Evolutionary conservation across 1,140 invertebrate genomes (phyloP), one percentile per base, ranked within the genome.

Genomic region (Macrobrachium nipponense): DNA sequence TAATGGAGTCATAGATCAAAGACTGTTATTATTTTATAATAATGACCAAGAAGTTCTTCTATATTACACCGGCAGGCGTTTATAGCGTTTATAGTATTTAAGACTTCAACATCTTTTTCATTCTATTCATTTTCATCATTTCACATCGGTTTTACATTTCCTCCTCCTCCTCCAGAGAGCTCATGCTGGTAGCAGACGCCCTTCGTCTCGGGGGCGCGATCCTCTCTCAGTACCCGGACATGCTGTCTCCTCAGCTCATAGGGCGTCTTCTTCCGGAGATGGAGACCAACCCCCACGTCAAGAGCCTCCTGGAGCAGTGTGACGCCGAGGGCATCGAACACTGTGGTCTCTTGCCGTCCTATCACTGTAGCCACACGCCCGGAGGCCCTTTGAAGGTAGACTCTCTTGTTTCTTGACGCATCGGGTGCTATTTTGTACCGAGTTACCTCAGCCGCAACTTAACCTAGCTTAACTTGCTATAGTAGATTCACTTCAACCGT

Each of bases 351-450:
- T 92, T 99, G 76, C 98, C 98, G 0, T 93, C 96, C 0, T 98
- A 98, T 91, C 98, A 99, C 91, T 99, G 97, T 90, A 92, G 99
- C 77, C 98, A 99, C 90, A 99, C 98, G 0, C 98, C 98, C 20
- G 98, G 98, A 76, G 98, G 98, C 59, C 98, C 98, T 0, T 92
- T 99, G 0, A 99, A 99, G 93, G 96, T 96, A 91, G 87, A 23
- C 3, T 20, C 20, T 20, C 15, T 43, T 6, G 17, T 43, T 75
- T 44, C 20, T 44, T 8, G 17, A 8, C 17, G 12, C 5, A 36
- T 27, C 23, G 6, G 17, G 43, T 36, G 5, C 17, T 75, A 20
- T 27, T 27, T 27, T 27, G 23, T 27, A 27, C 68, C 36, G 20
- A 70, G 20, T n/a, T 70, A n/a, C 18, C 51, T 51, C 51, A 8